Conservation (phyloP, 2,797 vertebrate species). For the Eurystomus glaucurus region DNA sequence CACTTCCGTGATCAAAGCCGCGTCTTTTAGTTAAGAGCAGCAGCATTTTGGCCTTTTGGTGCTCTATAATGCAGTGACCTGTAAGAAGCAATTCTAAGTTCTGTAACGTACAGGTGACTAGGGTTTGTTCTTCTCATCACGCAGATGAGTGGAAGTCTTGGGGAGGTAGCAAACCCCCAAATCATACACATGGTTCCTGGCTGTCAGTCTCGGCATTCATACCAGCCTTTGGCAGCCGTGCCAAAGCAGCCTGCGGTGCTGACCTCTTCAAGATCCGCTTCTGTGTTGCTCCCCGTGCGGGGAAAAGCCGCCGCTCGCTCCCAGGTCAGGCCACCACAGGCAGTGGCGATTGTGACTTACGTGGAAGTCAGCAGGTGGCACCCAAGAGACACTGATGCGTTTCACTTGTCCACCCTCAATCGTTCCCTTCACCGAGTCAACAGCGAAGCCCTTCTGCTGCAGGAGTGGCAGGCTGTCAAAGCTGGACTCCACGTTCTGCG, state of each 20-base stretch:
- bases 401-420: constrained; percentile 85
- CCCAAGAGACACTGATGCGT: constrained; percentile 87
- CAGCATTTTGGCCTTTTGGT: background rate
- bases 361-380: constrained; percentile 83
- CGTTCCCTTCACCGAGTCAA: constrained; percentile 83
- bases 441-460: constrained; percentile 87
- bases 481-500: constrained; percentile 86
- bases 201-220: background rate
- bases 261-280: background rate
- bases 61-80: background rate
- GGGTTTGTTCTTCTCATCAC: background rate
- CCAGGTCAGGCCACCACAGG: background rate
- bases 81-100: background rate
- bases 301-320: fast-evolving
- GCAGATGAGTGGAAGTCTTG: background rate
- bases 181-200: fast-evolving
- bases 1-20: background rate
- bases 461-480: constrained; percentile 79
- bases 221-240: background rate
- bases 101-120: background rate
- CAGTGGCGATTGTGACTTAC: constrained; percentile 73
- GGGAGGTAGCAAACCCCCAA: background rate
- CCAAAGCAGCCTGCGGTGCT: background rate
- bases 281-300: background rate
- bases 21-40: background rate